phyloP scores from a whole-genome alignment of 2,797 vertebrate genomes.

The Taenioides sp. region DNA sequence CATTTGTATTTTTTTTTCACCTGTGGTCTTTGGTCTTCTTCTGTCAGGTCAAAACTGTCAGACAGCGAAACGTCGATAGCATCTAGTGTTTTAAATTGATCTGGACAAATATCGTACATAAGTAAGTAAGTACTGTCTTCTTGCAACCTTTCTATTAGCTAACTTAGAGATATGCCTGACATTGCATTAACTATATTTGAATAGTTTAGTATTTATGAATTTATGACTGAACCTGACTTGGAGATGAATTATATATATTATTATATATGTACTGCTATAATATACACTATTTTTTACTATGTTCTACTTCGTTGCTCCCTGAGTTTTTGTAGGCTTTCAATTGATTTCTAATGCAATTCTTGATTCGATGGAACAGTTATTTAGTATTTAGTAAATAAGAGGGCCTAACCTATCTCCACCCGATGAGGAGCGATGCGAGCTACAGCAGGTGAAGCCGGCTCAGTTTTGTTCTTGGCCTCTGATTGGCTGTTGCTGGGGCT shows the following conservation, averaged over 20 bases:
- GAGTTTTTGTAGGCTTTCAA: not conserved
- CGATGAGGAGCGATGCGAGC: slow-evolving; percentile 95
- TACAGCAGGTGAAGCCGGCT: slow-evolving; percentile 90
- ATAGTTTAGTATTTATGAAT: not conserved
- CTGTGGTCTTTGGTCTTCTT: too few relatives aligned
- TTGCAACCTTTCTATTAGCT: too few relatives aligned
- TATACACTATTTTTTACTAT: not conserved
- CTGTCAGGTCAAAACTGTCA: too few relatives aligned
- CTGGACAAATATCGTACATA: not conserved
- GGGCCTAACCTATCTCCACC: slow-evolving; percentile 90
- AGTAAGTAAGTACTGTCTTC: too few relatives aligned
- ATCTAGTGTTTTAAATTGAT: not conserved
- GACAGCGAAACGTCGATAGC: too few relatives aligned
- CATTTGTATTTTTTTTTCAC: too few relatives aligned
- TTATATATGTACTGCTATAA: not conserved
- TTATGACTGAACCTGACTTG: not conserved
- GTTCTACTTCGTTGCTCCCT: not conserved
- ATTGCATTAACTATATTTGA: too few relatives aligned
- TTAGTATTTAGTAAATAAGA: not conserved
- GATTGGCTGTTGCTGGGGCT: slow-evolving; percentile 73
- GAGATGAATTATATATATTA: too few relatives aligned
- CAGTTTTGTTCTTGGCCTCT: slow-evolving; percentile 85
- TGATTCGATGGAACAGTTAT: not conserved
- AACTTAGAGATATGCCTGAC: too few relatives aligned
- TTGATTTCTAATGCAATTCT: not conserved